These are phyloP conservation scores for Druon quercuslanigerum DNA, from an alignment of 1,140 invertebrate genomes.

Conservation along the genomic window DNA sequence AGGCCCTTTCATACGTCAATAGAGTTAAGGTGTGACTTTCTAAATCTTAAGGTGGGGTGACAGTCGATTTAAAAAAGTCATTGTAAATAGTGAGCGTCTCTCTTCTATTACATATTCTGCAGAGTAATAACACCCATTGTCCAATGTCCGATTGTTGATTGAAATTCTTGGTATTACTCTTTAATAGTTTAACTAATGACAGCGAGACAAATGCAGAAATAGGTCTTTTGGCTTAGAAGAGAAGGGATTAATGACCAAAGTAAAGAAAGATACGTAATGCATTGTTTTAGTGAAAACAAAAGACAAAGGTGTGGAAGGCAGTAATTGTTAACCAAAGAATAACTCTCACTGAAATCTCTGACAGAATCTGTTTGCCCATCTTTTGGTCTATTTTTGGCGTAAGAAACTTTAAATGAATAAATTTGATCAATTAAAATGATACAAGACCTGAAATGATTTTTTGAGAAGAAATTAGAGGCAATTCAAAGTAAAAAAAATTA, in stretches of 20 bases:
- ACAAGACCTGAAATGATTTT: not conserved
- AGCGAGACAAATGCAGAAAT: not conserved
- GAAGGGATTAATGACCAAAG: constrained; percentile 16
- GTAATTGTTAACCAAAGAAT: constrained; percentile 20
- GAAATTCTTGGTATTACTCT: too few species aligned
- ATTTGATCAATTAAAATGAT: not conserved
- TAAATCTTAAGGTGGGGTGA: not conserved
- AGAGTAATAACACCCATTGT: too few species aligned
- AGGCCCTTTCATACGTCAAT: not conserved
- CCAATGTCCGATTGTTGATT: too few species aligned
- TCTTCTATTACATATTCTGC: too few species aligned
- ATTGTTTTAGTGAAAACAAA: constrained; percentile 27
- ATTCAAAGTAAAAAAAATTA: too few species aligned
- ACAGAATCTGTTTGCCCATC: constrained; percentile 16
- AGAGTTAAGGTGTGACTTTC: constrained; percentile 16
- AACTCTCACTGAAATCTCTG: constrained; percentile 5
- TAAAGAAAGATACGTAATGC: not conserved
- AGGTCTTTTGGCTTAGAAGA: not conserved
- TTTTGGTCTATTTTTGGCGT: not conserved
- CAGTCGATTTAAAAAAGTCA: not conserved
- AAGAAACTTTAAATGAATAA: not conserved
- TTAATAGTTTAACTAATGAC: not conserved
- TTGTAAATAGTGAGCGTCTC: too few species aligned
- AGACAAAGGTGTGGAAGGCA: constrained; percentile 27
- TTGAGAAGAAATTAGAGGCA: too few species aligned